Conservation (phyloP, 2,113 vertebrate genomes). For the Sclerurus mexicanus region DNA sequence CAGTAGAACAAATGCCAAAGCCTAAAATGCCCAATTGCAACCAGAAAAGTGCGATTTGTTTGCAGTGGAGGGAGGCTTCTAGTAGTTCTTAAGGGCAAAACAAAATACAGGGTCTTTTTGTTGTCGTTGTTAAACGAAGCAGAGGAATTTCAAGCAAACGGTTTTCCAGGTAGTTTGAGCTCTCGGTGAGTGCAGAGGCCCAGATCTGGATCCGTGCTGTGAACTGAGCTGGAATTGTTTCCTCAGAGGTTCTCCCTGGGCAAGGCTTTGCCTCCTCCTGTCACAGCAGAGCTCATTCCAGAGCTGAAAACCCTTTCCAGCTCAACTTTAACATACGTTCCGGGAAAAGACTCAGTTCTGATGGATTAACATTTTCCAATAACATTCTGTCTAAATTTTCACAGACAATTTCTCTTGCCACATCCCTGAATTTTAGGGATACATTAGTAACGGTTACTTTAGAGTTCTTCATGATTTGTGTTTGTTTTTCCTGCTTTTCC, state of each 20-base stretch:
- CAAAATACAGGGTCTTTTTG: neutral
- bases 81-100: neutral
- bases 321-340: neutral
- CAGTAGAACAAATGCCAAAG: accelerated
- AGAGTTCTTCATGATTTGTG: neutral
- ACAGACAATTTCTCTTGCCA: neutral
- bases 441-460: neutral
- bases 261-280: neutral
- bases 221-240: neutral
- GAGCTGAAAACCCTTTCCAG: neutral
- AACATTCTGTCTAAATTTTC: neutral
- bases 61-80: neutral
- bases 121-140: neutral
- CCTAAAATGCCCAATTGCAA: neutral
- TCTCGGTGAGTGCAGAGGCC: neutral
- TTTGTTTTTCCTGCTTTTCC: neutral
- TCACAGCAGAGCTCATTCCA: neutral
- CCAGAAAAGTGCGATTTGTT: neutral
- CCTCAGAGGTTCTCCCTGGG: neutral
- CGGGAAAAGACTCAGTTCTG: neutral
- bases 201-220: accelerated
- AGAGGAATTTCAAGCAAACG: neutral
- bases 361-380: constrained; percentile 21
- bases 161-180: neutral
- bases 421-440: neutral